phyloP scores from a whole-genome alignment of 1,140 invertebrate genomes.

The Wasmannia auropunctata region DNA sequence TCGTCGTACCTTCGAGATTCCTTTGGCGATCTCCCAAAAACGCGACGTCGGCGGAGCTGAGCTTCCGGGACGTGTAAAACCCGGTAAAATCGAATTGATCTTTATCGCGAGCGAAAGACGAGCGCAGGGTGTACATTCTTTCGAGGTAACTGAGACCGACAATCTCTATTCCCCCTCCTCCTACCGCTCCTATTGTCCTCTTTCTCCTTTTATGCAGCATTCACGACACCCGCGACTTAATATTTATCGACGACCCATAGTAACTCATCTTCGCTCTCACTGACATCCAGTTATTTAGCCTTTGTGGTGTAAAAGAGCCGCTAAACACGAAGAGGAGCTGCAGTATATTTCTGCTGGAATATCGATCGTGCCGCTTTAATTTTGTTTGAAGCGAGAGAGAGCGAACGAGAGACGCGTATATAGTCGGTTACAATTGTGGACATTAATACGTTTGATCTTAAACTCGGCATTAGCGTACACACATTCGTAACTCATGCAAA shows the following conservation, averaged over 20 bases:
- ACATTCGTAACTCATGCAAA: neutral
- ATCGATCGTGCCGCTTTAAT: slow-evolving; percentile 15
- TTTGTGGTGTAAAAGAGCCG: slow-evolving; percentile 48
- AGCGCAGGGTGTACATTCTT: slow-evolving; percentile 6
- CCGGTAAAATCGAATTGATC: slow-evolving; percentile 18
- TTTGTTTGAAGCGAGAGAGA: neutral
- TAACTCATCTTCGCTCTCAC: neutral
- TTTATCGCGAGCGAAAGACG: neutral
- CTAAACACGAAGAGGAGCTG: neutral
- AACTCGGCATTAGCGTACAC: slow-evolving; percentile 6
- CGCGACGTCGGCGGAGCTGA: slow-evolving; percentile 19
- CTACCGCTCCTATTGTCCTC: neutral
- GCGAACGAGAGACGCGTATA: neutral
- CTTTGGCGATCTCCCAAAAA: slow-evolving; percentile 72
- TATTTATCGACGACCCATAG: slow-evolving; percentile 16
- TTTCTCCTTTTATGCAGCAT: slow-evolving; percentile 9
- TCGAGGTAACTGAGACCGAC: neutral
- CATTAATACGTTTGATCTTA: slow-evolving; percentile 27
- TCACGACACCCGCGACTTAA: slow-evolving; percentile 36
- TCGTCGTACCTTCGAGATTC: slow-evolving; percentile 63
- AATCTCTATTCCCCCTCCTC: too few relatives aligned
- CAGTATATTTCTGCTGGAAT: neutral
- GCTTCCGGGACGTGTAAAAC: slow-evolving; percentile 24
- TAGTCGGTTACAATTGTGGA: neutral
- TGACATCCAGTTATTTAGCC: slow-evolving; percentile 37